Conservation (phyloP, 2,888 invertebrate genomes). For the Lasioglossum villosulum region DNA sequence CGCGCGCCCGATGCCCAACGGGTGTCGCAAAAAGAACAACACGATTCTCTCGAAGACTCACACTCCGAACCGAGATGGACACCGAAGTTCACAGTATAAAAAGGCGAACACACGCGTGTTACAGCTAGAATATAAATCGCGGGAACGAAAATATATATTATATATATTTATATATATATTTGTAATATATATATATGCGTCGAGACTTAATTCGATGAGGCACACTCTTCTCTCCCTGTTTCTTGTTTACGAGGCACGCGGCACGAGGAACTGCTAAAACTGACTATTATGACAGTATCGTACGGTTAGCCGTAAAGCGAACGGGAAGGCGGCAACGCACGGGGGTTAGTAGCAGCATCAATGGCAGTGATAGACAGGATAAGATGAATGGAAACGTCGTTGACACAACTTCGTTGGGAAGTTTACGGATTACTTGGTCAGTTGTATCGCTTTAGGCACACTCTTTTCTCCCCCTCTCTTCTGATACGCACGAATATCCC, state of each 20-base stretch:
- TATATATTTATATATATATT: no score
- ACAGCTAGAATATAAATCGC: neutral
- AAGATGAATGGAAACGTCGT: neutral
- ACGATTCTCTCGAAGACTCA: neutral
- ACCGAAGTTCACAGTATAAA: neutral
- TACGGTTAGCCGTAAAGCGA: neutral
- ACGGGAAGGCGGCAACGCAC: neutral
- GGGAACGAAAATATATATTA: neutral
- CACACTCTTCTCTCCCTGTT: neutral
- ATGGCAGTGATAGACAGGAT: neutral
- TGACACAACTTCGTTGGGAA: neutral
- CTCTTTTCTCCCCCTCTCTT: neutral
- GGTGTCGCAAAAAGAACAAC: neutral
- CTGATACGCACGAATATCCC: neutral
- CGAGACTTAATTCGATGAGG: neutral
- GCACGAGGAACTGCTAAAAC: constrained; percentile 6
- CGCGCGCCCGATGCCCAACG: neutral
- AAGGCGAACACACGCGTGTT: constrained; percentile 21
- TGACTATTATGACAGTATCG: neutral
- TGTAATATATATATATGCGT: neutral
- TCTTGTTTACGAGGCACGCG: constrained; percentile 1
- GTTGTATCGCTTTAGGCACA: neutral
- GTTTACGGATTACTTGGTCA: neutral
- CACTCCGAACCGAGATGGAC: neutral
- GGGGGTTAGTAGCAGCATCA: neutral